Evolutionary conservation across 1,140 invertebrate species (phyloP).

Genomic region (Scaptomyza montana): DNA sequence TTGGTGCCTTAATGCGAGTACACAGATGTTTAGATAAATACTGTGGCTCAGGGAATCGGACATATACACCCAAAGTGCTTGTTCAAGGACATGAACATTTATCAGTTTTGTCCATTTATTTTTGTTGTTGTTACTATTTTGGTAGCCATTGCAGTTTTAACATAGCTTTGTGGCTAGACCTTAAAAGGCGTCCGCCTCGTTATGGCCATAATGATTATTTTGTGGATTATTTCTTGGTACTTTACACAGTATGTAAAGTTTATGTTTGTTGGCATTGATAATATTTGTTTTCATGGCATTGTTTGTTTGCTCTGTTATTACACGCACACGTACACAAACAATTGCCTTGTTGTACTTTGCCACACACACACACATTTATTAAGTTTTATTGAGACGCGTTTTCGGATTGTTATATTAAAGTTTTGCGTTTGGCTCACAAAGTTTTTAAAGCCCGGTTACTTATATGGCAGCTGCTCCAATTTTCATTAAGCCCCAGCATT

Average conservation of each 20-base stretch:
- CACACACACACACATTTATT: slow-evolving; percentile 50
- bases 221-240: slow-evolving; percentile 66
- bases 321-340: slow-evolving; percentile 41
- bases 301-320: slow-evolving; percentile 71
- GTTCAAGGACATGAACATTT: slow-evolving; percentile 49
- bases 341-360: background rate
- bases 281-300: slow-evolving; percentile 69
- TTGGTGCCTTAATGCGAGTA: slow-evolving; percentile 35
- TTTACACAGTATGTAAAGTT: slow-evolving; percentile 40
- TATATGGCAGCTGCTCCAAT: too few species aligned
- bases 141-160: slow-evolving; percentile 74
- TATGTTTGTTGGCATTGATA: slow-evolving; percentile 77
- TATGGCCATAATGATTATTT: slow-evolving; percentile 78
- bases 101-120: slow-evolving; percentile 42
- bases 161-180: slow-evolving; percentile 54
- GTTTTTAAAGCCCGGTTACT: too few species aligned
- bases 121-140: slow-evolving; percentile 28
- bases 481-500: background rate
- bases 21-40: slow-evolving; percentile 66
- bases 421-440: background rate
- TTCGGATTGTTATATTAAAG: slow-evolving; percentile 52
- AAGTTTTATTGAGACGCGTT: slow-evolving; percentile 62
- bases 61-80: slow-evolving; percentile 47
- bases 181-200: slow-evolving; percentile 54
- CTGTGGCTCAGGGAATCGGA: slow-evolving; percentile 16